Evolutionary conservation across 1,140 invertebrate genomes (phyloP).

Genomic region (Diploscapter pachys): DNA sequence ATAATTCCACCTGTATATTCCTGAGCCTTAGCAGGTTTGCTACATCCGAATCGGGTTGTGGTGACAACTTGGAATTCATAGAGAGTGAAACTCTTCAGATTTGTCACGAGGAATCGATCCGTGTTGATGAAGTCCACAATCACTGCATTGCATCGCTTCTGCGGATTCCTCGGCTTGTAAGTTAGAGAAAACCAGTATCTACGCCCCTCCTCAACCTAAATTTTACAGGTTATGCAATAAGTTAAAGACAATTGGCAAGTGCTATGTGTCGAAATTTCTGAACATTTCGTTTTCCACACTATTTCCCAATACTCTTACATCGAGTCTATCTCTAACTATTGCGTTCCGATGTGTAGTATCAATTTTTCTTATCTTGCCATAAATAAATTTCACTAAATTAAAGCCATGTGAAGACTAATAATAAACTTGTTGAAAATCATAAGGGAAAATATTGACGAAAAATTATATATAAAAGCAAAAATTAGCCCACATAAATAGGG

Average conservation of each 20-base stretch:
- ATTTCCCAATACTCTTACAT: no score
- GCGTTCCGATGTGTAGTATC: no score
- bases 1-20: conserved; percentile 50
- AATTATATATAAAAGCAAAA: no score
- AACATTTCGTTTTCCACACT: no score
- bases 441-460: no score
- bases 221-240: not conserved
- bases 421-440: no score
- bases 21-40: conserved; percentile 49
- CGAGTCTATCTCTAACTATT: no score
- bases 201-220: conserved; percentile 40
- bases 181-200: conserved; percentile 58
- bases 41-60: conserved; percentile 51
- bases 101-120: conserved; percentile 48
- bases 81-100: conserved; percentile 55
- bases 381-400: no score
- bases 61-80: conserved; percentile 56
- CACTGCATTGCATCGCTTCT: conserved; percentile 47
- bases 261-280: no score
- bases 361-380: no score
- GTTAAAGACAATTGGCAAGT: no score
- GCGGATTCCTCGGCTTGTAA: conserved; percentile 44
- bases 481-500: conserved; percentile 40
- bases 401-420: no score
- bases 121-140: conserved; percentile 56